Evolutionary conservation across 2,888 invertebrate genomes (phyloP).

Genomic region (Tridacna crocea): DNA sequence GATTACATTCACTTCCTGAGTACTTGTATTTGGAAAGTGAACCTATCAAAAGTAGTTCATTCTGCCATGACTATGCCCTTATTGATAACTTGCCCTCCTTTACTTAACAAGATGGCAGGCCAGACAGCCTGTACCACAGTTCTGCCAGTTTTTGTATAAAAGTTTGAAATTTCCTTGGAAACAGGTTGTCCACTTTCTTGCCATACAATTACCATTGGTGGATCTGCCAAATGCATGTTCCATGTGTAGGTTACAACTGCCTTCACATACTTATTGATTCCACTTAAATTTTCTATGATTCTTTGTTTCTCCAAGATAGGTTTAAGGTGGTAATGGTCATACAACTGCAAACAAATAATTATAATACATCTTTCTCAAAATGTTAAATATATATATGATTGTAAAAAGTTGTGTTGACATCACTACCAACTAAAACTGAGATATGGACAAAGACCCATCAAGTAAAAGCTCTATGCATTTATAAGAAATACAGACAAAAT

Average conservation of each 20-base stretch:
- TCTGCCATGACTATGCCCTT: background rate
- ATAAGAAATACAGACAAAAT: background rate
- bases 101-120: slow-evolving; percentile 2
- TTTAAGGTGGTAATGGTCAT: background rate
- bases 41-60: background rate
- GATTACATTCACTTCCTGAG: too few relatives aligned
- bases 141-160: slow-evolving; percentile 4
- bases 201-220: slow-evolving; percentile 11
- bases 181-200: background rate
- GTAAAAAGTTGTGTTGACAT: too few relatives aligned
- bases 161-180: background rate
- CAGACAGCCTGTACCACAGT: slow-evolving; percentile 1
- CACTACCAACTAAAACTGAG: too few relatives aligned
- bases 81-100: background rate
- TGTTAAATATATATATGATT: too few relatives aligned
- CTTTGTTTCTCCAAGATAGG: background rate
- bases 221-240: slow-evolving; percentile 6
- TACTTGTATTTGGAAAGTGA: too few relatives aligned
- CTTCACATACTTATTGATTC: background rate
- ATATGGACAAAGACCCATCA: too few relatives aligned
- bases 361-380: background rate
- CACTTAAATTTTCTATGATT: background rate
- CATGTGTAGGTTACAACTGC: background rate
- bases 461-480: background rate
- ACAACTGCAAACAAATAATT: background rate